Evolutionary conservation across 2,113 vertebrate genomes (phyloP).

Genomic region (Thamnophis sirtalis): DNA sequence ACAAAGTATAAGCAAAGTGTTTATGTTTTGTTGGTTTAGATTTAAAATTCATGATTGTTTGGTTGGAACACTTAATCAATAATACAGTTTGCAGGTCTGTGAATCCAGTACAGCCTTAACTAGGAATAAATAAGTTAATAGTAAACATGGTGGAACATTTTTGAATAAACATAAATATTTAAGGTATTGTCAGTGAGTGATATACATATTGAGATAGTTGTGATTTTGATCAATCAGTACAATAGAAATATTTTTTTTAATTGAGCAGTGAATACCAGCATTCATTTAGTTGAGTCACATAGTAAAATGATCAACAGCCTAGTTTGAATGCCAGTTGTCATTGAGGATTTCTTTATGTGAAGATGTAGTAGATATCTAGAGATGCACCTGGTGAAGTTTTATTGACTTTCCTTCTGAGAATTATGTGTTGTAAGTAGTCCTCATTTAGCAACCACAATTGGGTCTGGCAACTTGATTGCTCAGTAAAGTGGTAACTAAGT

Average conservation of each 20-base stretch:
- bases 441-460: background rate
- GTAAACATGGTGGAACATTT: background rate
- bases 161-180: background rate
- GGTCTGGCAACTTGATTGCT: background rate
- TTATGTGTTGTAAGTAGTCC: background rate
- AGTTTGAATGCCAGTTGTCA: background rate
- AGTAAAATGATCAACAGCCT: background rate
- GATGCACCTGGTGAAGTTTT: background rate
- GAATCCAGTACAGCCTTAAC: background rate
- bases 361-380: background rate
- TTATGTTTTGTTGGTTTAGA: background rate
- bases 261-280: background rate
- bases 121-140: background rate
- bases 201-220: background rate
- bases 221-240: background rate
- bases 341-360: background rate
- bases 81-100: background rate
- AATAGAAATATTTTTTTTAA: background rate
- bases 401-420: background rate
- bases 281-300: background rate
- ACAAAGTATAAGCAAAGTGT: background rate
- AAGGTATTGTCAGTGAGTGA: background rate
- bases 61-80: background rate
- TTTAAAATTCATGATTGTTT: background rate
- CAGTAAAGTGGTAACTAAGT: background rate